A percentile compares a stretch with the other conserved stretches of the same genome.
phyloP scores from a whole-genome alignment of 1,140 invertebrate genomes.

The Prorops nasuta region DNA sequence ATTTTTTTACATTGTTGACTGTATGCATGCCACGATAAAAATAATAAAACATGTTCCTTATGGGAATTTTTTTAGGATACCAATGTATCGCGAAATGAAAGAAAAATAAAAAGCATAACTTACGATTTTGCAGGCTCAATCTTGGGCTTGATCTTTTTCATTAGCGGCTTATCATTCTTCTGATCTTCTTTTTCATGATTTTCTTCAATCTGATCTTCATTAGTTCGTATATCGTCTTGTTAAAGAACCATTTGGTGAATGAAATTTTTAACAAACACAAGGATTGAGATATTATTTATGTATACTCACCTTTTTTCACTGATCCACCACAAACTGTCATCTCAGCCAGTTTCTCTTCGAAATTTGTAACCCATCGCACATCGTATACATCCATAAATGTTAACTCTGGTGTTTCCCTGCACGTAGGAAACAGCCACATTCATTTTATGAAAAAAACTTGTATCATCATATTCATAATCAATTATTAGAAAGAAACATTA shows the following conservation, averaged over 20 bases:
- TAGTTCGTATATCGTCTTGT: conserved; percentile 27
- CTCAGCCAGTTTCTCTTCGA: conserved; percentile 53
- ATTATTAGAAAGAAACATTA: neutral
- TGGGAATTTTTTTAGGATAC: too few relatives aligned
- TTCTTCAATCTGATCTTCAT: conserved; percentile 30
- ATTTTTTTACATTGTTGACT: too few relatives aligned
- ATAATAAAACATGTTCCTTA: too few relatives aligned
- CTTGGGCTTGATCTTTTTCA: conserved; percentile 42
- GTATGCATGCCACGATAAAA: too few relatives aligned
- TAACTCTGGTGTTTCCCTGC: conserved; percentile 54
- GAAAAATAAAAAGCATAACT: too few relatives aligned
- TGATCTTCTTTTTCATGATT: conserved; percentile 31
- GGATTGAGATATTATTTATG: conserved; percentile 11
- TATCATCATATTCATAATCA: neutral
- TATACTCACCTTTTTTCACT: conserved; percentile 50
- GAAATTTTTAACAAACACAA: conserved; percentile 2
- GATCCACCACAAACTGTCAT: conserved; percentile 25
- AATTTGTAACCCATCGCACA: conserved; percentile 55
- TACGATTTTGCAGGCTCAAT: conserved; percentile 45
- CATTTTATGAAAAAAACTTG: conserved; percentile 25
- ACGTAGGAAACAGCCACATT: conserved; percentile 48
- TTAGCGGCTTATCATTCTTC: conserved; percentile 24
- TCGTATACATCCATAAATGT: conserved; percentile 57
- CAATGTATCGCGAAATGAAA: too few relatives aligned
- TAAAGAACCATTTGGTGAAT: conserved; percentile 11